Conservation (phyloP, 2,113 vertebrate genomes). For the Ceyx melanurus region DNA sequence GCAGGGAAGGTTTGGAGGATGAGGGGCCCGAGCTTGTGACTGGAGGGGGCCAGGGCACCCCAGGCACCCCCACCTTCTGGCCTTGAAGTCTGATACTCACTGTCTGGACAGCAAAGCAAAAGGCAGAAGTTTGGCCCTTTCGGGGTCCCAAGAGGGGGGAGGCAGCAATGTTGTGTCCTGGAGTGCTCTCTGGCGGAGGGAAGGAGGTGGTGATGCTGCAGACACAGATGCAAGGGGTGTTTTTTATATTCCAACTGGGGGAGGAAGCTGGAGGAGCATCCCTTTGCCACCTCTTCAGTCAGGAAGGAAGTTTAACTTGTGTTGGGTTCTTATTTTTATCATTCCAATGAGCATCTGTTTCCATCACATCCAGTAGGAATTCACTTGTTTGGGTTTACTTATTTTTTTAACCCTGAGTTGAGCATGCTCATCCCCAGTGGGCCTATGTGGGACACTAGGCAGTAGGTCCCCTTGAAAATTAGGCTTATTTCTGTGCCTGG, state of each 20-base stretch:
- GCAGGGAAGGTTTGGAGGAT: not conserved
- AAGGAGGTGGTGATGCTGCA: not conserved
- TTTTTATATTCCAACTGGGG: not conserved
- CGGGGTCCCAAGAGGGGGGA: not conserved
- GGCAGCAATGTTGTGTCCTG: not conserved
- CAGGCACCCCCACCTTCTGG: not conserved
- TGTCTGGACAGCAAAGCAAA: not conserved
- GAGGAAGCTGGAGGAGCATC: not conserved
- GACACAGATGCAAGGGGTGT: rapidly evolving
- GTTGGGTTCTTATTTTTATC: not conserved
- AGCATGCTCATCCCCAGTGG: rapidly evolving
- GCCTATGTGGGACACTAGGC: not conserved
- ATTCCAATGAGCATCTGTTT: rapidly evolving
- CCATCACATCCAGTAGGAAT: not conserved
- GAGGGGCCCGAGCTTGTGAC: not conserved
- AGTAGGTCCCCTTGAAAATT: not conserved
- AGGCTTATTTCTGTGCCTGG: not conserved
- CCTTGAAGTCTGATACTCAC: not conserved
- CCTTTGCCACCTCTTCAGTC: not conserved
- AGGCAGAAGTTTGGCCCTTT: not conserved
- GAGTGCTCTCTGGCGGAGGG: slow-evolving; percentile 68
- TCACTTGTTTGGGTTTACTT: not conserved
- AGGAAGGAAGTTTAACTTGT: not conserved
- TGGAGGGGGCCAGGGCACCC: not conserved
- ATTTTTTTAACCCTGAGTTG: not conserved